A percentile compares a stretch with the other conserved stretches of the same genome.
Conservation (phyloP, 2,113 vertebrate genomes). For the Mobula hypostoma region DNA sequence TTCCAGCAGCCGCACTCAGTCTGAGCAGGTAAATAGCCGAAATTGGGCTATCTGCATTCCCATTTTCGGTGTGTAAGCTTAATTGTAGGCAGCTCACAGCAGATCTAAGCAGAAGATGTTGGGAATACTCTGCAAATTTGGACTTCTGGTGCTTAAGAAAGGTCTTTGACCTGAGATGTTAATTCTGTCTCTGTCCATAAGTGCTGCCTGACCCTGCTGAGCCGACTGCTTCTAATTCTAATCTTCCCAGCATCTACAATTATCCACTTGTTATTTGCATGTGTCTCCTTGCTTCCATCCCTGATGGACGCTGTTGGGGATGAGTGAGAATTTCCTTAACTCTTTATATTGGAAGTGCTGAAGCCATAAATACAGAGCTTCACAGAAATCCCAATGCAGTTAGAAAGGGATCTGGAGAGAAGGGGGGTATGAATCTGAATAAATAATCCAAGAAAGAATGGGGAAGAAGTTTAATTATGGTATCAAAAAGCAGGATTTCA, state of each 20-base stretch:
- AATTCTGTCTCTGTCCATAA: no score
- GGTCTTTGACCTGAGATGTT: no score
- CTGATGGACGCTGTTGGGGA: not conserved
- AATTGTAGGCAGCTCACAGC: not conserved
- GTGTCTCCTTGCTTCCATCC: not conserved
- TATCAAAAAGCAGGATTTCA: not conserved
- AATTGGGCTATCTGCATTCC: not conserved
- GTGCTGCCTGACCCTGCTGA: no score
- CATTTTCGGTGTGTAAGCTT: not conserved
- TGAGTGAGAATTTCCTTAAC: not conserved
- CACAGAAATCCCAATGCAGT: not conserved
- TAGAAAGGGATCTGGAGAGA: no score
- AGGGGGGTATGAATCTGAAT: not conserved
- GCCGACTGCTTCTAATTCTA: no score
- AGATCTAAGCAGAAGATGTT: not conserved
- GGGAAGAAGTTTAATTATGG: not conserved
- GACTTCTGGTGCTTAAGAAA: no score
- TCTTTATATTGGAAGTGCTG: not conserved
- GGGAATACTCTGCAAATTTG: no score
- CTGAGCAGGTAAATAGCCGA: slow-evolving; percentile 66
- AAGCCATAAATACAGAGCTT: not conserved
- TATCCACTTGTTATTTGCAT: not conserved
- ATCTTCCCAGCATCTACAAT: no score
- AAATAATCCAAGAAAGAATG: not conserved
- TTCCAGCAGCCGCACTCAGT: slow-evolving; percentile 57